Base-by-base conservation (phyloP, 2,888 invertebrate genomes). In the Noctuana brunneofusca region DNA sequence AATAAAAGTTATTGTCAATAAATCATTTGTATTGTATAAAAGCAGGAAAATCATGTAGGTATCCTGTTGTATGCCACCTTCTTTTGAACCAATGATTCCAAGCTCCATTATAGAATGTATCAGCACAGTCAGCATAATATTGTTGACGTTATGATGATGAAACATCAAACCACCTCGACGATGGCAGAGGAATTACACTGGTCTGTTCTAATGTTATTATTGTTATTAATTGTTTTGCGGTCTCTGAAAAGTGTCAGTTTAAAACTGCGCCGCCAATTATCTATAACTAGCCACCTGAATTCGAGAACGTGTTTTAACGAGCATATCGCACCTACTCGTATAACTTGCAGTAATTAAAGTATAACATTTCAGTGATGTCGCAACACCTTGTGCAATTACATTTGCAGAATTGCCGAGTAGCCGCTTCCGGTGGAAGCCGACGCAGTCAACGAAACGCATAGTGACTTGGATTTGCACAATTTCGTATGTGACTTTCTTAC, bases 271-370 rank as follows among this genome's bases (percentile, higher is more conserved):
- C 16, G 41, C 41, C 41, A 41, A 22, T 46, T 46, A 46, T 22
- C 22, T 46, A 22, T 46, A 46, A 46, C 46, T 22, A 22, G 22
- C 46, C 18, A 30, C n/a, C 12, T 20, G 32, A 53, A 32, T 16
- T 16, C 24, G 6, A 43, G 24, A 43, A 43, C 6, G 18, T 46
- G 11, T 20, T 49, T 52, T 52, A 58, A 58, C 52, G 58, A 43
- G 20, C 58, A 30, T 41, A 27, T 18, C 27, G 24, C 52, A 41
- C n/a, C n/a, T n/a, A n/a, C n/a, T n/a, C 50, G 30, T 43, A 30
- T 41, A 50, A 58, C 18, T 50, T 43, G 41, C 22, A 18, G 38
- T 58, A 49, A 58, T 58, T 58, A 58, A 59, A 59, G 32, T 48
- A 35, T 48, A 59, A 48, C 48, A 56, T 56, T 57, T 22, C 14